Evolutionary conservation across 92 coral and sea anemone species (phyloP).

Genomic region (Actinernus sp.): DNA sequence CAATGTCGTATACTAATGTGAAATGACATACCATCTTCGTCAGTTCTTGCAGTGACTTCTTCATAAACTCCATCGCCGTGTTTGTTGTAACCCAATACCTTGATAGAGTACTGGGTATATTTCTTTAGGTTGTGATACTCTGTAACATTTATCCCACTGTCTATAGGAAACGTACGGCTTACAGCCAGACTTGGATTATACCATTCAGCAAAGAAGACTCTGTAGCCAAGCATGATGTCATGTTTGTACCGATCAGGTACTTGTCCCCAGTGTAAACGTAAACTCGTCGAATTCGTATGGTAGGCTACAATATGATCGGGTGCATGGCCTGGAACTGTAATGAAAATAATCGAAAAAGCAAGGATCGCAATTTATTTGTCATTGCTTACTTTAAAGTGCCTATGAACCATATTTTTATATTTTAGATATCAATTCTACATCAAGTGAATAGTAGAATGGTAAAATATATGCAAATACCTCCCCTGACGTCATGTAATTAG

Average conservation of each 20-base stretch:
- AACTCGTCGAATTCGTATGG: slow-evolving; percentile 78
- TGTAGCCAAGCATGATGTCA: slow-evolving; percentile 74
- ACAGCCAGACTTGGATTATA: background rate
- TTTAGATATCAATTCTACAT: no score
- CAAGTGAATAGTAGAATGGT: no score
- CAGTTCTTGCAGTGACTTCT: slow-evolving; percentile 25
- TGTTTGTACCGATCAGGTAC: slow-evolving; percentile 64
- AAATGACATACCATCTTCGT: slow-evolving; percentile 43
- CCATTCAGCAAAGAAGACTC: slow-evolving; percentile 15
- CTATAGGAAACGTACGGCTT: slow-evolving; percentile 11
- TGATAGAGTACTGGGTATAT: slow-evolving; percentile 42
- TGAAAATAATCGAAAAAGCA: background rate
- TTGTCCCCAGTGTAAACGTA: slow-evolving; percentile 74
- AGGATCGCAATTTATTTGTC: background rate
- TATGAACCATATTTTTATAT: background rate
- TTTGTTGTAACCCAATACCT: slow-evolving; percentile 50
- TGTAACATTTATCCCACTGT: background rate
- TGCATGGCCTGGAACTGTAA: slow-evolving; percentile 64
- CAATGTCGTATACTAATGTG: no score
- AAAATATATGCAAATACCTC: no score
- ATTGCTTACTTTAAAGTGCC: background rate
- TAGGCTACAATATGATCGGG: slow-evolving; percentile 53
- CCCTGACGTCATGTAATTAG: no score
- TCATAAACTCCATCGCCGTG: slow-evolving; percentile 53
- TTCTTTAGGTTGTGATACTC: slow-evolving; percentile 33